A percentile compares a stretch with the other conserved stretches of the same genome.
Conservation (phyloP, 2,888 invertebrate genomes). For the Psococerastis gibbosa region DNA sequence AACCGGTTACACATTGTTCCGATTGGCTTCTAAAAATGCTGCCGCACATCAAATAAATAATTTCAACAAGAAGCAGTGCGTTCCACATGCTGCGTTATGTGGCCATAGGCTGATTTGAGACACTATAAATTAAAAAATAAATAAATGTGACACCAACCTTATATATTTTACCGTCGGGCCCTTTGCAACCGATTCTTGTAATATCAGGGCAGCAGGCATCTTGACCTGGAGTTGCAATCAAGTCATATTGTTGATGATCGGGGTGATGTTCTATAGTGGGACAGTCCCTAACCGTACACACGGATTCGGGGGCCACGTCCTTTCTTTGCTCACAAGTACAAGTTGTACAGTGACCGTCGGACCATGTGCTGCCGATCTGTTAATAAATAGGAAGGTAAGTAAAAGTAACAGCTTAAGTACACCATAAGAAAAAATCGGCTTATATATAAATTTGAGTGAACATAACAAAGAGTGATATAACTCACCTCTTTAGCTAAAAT, state of each 20-base stretch:
- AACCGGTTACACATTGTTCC: too few relatives aligned
- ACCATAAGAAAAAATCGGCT: too few relatives aligned
- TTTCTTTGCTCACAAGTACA: conserved; percentile 34
- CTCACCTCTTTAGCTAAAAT: too few relatives aligned
- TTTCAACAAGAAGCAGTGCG: too few relatives aligned
- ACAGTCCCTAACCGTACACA: conserved; percentile 36
- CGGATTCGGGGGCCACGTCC: conserved; percentile 23
- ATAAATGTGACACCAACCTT: conserved; percentile 20
- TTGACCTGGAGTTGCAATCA: conserved; percentile 32
- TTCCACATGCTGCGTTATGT: too few relatives aligned
- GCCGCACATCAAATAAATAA: too few relatives aligned
- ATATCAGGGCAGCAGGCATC: conserved; percentile 44
- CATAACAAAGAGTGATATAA: too few relatives aligned
- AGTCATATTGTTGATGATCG: conserved; percentile 33
- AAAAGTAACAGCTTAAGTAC: conserved; percentile 14
- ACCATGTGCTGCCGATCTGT: conserved; percentile 40
- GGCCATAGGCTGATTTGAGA: too few relatives aligned
- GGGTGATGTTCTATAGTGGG: conserved; percentile 25
- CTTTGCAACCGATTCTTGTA: conserved; percentile 37
- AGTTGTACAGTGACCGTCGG: conserved; percentile 47
- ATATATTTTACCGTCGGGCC: conserved; percentile 22
- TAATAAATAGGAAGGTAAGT: too few relatives aligned
- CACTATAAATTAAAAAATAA: too few relatives aligned
- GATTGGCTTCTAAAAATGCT: too few relatives aligned
- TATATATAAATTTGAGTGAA: too few relatives aligned